phyloP scores from a whole-genome alignment of 2,888 invertebrate species.

The Cephus sareptanus region DNA sequence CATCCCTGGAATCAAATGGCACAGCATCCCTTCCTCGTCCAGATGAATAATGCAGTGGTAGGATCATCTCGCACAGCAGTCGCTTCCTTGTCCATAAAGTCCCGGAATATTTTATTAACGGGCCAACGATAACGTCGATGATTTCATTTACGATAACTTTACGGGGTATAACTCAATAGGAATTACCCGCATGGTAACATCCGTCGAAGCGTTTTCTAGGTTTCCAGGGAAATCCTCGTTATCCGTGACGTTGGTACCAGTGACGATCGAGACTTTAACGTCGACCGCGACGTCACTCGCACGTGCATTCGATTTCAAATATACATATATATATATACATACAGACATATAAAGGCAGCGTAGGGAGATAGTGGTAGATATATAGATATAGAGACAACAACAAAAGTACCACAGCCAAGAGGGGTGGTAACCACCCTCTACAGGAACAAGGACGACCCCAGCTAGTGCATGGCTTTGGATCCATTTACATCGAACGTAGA shows the following conservation, averaged over 20 bases:
- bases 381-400: neutral
- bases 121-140: neutral
- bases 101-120: conserved; percentile 3
- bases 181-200: neutral
- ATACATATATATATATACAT: neutral
- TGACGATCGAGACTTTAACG: neutral
- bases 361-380: neutral
- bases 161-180: neutral
- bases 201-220: neutral
- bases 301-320: neutral
- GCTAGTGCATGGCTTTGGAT: neutral
- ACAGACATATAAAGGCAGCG: no score
- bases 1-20: neutral
- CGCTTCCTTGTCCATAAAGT: conserved; percentile 5
- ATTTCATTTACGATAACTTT: conserved; percentile 6
- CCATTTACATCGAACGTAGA: neutral
- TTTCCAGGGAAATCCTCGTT: neutral
- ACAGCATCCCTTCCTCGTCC: neutral
- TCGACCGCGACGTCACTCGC: neutral
- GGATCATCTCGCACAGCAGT: neutral
- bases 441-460: neutral
- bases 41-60: conserved; percentile 5
- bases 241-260: neutral
- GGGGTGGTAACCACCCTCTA: neutral
- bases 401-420: neutral